Conservation (phyloP, 2,113 vertebrate species). For the Peromyscus leucopus region DNA sequence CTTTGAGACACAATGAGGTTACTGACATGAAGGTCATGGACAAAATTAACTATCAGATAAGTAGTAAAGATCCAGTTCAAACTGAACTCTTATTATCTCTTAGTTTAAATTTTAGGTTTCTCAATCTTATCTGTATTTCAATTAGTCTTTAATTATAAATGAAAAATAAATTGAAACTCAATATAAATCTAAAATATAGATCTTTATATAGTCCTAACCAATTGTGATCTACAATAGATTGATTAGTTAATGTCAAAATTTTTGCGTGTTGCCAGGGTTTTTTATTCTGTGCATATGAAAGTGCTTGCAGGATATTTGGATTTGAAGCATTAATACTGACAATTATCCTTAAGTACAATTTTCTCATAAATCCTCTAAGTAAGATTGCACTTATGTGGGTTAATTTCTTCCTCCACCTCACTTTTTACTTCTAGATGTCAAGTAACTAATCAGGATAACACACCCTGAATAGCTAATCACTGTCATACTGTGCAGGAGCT, state of each 20-base stretch:
- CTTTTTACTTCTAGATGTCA: neutral
- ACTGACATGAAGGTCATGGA: conserved; percentile 80
- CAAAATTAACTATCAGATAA: conserved; percentile 72
- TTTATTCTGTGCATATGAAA: neutral
- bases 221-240: neutral
- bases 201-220: conserved; percentile 18
- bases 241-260: conserved; percentile 27
- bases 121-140: conserved; percentile 28
- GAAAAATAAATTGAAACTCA: conserved; percentile 29
- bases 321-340: conserved; percentile 59
- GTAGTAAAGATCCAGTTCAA: conserved; percentile 62
- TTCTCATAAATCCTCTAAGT: conserved; percentile 54
- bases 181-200: conserved; percentile 56
- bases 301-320: conserved; percentile 7
- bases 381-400: conserved; percentile 43
- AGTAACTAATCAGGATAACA: conserved; percentile 25
- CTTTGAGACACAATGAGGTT: conserved; percentile 74
- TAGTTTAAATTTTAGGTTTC: conserved; percentile 47
- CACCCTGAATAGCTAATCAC: conserved; percentile 5
- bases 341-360: conserved; percentile 60
- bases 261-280: neutral
- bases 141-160: conserved; percentile 50
- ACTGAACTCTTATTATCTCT: conserved; percentile 56
- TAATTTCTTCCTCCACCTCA: conserved; percentile 44
- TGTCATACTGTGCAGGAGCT: neutral